Evolutionary conservation across 2,113 vertebrate genomes (phyloP), one percentile per base, ranked within the genome.

Genomic region (Mus spicilegus): DNA sequence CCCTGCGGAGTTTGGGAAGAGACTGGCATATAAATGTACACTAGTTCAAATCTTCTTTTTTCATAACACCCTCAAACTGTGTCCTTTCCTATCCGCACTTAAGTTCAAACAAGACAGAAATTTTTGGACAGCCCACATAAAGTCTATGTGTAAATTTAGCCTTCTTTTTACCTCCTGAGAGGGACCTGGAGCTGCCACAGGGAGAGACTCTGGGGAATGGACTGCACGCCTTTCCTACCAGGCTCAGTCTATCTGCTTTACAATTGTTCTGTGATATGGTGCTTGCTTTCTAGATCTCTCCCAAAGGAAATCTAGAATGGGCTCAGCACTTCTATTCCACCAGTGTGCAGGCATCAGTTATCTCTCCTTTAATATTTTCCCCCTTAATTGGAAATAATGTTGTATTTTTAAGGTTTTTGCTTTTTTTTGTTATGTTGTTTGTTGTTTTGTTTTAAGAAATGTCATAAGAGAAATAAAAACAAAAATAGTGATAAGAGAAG

Each of bases 101-200:
- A 69, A 12, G 3, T 28, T 10, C 22, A 49, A 39, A 8, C 30
- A 56, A 88, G 20, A 19, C 6, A 61, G 58, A 92, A 28, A 11
- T 12, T 33, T 58, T 78, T 63, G 46, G 7, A 73, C 24, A 91
- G 16, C 24, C 3, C 69, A 30, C 56, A 73, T 39, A 46, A 80
- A 67, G 12, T 5, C 33, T 61, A 4, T 0, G 3, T 1, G 16
- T 19, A 46, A 42, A 46, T 42, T 0, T 19, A 49, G 1, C 24
- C 20, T 56, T 72, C 36, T 26, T 22, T 72, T 49, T 73, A 9
- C 30, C 6, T 81, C 26, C 39, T 28, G 39, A 49, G 28, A 20
- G 73, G 77, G 67, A 89, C 3, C 16, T 13, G 49, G n/a, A 61
- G n/a, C 39, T 90, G 19, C 39, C 85, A 54, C 4, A 8, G 6